phyloP scores from a whole-genome alignment of 2,888 invertebrate genomes.

The Tortricodes alternella region DNA sequence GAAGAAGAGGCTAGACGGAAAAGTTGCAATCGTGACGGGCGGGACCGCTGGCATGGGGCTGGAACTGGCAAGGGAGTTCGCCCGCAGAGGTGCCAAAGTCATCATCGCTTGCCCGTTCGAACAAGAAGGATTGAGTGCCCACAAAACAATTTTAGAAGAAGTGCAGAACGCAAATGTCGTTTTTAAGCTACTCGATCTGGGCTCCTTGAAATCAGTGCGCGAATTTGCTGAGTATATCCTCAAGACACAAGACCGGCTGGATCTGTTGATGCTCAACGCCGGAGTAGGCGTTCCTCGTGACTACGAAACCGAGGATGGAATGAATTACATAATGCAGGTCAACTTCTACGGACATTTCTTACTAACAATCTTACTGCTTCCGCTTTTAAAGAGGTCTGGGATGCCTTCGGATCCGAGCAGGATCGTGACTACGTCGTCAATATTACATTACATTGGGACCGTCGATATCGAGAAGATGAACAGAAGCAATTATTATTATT shows the following conservation, averaged over 20 bases:
- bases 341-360: slow-evolving; percentile 97
- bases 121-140: slow-evolving; percentile 60
- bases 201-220: slow-evolving; percentile 88
- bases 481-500: slow-evolving; percentile 79
- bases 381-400: slow-evolving; percentile 85
- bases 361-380: slow-evolving; percentile 93
- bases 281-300: slow-evolving; percentile 87
- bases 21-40: slow-evolving; percentile 66
- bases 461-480: slow-evolving; percentile 87
- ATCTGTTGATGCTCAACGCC: slow-evolving; percentile 95
- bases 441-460: slow-evolving; percentile 86
- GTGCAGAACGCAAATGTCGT: slow-evolving; percentile 87
- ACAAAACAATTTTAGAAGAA: slow-evolving; percentile 84
- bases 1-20: slow-evolving; percentile 63
- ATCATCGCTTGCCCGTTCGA: slow-evolving; percentile 70
- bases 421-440: slow-evolving; percentile 90
- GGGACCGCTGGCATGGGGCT: slow-evolving; percentile 72
- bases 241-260: slow-evolving; percentile 86
- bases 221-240: slow-evolving; percentile 91
- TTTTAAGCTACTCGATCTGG: slow-evolving; percentile 88
- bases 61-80: slow-evolving; percentile 66
- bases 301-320: slow-evolving; percentile 87
- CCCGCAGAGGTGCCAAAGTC: slow-evolving; percentile 66
- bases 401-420: slow-evolving; percentile 84
- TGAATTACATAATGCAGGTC: slow-evolving; percentile 94